These are phyloP conservation scores for roundworm (Caenorhabditis elegans) DNA, from an alignment of 1,140 invertebrate genomes.

Conservation along the genomic window DNA sequence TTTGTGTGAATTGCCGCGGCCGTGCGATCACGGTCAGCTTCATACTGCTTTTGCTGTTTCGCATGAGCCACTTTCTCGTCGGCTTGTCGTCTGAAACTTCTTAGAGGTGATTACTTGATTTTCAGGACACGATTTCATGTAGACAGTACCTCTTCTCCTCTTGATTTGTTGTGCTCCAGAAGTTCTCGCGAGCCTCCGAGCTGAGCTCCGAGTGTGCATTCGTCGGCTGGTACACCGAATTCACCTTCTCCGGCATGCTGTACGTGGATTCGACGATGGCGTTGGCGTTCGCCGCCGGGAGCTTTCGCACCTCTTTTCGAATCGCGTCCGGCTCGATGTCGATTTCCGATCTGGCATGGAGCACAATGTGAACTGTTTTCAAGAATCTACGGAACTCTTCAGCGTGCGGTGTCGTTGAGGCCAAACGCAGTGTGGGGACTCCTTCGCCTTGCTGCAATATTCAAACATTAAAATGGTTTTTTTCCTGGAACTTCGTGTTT, in stretches of 20 bases:
- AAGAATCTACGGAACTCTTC: background rate
- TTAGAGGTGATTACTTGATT: too few relatives aligned
- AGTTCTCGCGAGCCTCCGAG: background rate
- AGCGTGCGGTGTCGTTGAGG: conserved; percentile 2
- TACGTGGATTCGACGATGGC: background rate
- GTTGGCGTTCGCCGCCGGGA: background rate
- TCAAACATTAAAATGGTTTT: background rate
- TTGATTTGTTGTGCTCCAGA: background rate
- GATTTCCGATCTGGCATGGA: conserved; percentile 6
- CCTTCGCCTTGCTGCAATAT: conserved; percentile 24
- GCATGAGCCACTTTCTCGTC: background rate
- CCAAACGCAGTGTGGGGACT: background rate
- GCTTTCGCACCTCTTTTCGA: conserved; percentile 9
- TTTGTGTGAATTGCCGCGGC: background rate
- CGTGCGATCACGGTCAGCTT: background rate
- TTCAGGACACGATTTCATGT: too few relatives aligned
- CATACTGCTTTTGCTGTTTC: background rate
- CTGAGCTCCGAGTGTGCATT: background rate
- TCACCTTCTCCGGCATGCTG: background rate
- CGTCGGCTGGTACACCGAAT: background rate
- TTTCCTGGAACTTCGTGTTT: background rate
- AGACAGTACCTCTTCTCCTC: background rate
- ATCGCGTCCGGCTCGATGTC: conserved; percentile 9
- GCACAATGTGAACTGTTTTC: conserved; percentile 18
- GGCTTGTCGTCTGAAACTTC: background rate